These are phyloP conservation scores for Polypterus senegalus DNA, from an alignment of 2,113 vertebrate genomes.

Conservation along the genomic window DNA sequence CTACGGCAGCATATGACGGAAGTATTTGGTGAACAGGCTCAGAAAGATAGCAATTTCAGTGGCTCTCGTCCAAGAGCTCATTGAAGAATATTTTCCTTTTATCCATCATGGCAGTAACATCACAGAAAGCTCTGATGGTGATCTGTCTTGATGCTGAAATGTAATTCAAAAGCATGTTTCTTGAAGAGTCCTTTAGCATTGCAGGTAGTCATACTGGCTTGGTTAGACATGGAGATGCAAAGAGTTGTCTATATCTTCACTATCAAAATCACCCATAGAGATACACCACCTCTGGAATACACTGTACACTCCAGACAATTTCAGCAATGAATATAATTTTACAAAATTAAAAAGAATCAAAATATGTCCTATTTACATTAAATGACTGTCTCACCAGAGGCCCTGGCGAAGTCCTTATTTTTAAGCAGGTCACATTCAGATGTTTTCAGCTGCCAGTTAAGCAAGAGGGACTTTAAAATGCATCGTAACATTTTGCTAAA, in stretches of 20 bases:
- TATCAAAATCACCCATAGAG: background rate
- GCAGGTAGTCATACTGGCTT: constrained; percentile 1
- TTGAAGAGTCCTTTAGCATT: constrained; percentile 2
- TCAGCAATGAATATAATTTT: too few species aligned
- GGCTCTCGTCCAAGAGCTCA: constrained; percentile 1
- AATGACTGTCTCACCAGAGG: too few species aligned
- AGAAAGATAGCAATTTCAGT: constrained; percentile 1
- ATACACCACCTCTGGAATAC: too few species aligned
- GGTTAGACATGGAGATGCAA: background rate
- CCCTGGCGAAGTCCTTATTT: too few species aligned
- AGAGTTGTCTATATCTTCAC: background rate
- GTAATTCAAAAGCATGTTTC: constrained; percentile 1
- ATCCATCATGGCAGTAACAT: background rate
- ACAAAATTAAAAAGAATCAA: too few species aligned
- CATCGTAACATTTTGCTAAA: too few species aligned
- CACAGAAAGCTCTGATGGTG: background rate
- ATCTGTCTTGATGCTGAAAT: background rate
- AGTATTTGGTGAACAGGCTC: constrained; percentile 18
- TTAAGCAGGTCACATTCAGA: too few species aligned
- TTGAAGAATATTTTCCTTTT: constrained; percentile 8
- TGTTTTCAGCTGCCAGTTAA: too few species aligned
- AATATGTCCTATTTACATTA: too few species aligned
- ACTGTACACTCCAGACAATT: too few species aligned
- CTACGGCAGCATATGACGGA: too few species aligned
- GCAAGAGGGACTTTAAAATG: too few species aligned